Evolutionary conservation across 2,888 invertebrate species (phyloP).

Genomic region (Latrodectus elegans): DNA sequence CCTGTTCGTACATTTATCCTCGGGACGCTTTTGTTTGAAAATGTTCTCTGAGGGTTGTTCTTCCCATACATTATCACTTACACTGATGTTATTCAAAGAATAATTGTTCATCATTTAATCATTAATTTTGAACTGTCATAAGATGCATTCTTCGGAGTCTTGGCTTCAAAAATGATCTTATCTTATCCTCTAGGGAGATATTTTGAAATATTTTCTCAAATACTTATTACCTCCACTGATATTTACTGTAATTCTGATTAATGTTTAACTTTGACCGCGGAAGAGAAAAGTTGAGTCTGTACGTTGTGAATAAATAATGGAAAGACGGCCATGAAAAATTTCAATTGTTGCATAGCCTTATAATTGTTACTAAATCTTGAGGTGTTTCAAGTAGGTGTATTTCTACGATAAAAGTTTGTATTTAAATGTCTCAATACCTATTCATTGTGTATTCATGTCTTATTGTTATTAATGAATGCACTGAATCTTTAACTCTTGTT

Average conservation of each 20-base stretch:
- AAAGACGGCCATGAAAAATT: background rate
- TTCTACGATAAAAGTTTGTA: too few relatives aligned
- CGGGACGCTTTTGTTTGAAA: conserved; percentile 44
- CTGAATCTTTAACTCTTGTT: too few relatives aligned
- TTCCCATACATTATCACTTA: conserved; percentile 1
- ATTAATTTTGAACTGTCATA: background rate
- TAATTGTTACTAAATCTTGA: too few relatives aligned
- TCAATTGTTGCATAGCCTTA: too few relatives aligned
- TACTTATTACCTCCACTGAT: background rate
- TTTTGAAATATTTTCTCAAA: conserved; percentile 1
- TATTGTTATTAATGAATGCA: too few relatives aligned
- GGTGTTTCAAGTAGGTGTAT: too few relatives aligned
- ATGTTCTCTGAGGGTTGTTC: conserved; percentile 22
- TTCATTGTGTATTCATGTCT: too few relatives aligned
- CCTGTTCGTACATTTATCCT: conserved; percentile 39
- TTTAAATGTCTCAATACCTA: too few relatives aligned
- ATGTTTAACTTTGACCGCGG: background rate
- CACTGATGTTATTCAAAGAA: background rate
- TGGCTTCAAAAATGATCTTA: background rate
- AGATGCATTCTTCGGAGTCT: conserved; percentile 1
- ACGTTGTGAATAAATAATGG: background rate
- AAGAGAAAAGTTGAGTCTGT: background rate
- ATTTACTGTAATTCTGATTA: background rate
- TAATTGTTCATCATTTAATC: conserved; percentile 35
- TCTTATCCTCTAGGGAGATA: background rate